A percentile compares a stretch with the other conserved stretches of the same genome.
phyloP scores from a whole-genome alignment of 2,113 vertebrate genomes.

The Percopsis transmontana region DNA sequence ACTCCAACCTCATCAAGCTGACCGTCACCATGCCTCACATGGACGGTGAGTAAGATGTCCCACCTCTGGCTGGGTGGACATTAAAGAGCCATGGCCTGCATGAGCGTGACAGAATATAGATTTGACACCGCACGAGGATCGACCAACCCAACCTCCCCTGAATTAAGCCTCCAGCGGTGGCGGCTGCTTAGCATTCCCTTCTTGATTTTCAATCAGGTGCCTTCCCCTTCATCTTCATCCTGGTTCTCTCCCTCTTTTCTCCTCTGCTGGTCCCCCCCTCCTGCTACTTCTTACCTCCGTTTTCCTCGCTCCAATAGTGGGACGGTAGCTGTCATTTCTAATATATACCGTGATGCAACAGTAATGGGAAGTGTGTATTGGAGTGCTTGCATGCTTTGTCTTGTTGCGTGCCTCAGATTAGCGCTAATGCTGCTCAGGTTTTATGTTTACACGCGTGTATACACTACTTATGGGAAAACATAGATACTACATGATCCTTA shows the following conservation, averaged over 20 bases:
- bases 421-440: not conserved
- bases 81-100: slow-evolving; percentile 46
- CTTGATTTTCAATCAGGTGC: slow-evolving; percentile 63
- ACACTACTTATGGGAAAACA: no score
- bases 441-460: no score
- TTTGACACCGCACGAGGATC: no score
- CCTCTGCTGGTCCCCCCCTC: not conserved
- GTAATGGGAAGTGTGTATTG: not conserved
- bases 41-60: slow-evolving; percentile 82
- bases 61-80: slow-evolving; percentile 37
- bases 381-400: not conserved
- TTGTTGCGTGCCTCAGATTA: not conserved
- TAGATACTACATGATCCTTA: no score
- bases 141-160: slow-evolving; percentile 19
- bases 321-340: no score
- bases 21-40: slow-evolving; percentile 93
- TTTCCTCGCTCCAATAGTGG: not conserved
- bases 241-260: slow-evolving; percentile 6
- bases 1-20: slow-evolving; percentile 90
- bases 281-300: not conserved
- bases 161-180: slow-evolving; percentile 37
- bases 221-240: slow-evolving; percentile 37
- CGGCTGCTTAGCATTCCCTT: slow-evolving; percentile 44
- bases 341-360: not conserved
- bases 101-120: slow-evolving; percentile 58